Conservation (phyloP, 2,113 vertebrate species). For the Tyrannus savana region DNA sequence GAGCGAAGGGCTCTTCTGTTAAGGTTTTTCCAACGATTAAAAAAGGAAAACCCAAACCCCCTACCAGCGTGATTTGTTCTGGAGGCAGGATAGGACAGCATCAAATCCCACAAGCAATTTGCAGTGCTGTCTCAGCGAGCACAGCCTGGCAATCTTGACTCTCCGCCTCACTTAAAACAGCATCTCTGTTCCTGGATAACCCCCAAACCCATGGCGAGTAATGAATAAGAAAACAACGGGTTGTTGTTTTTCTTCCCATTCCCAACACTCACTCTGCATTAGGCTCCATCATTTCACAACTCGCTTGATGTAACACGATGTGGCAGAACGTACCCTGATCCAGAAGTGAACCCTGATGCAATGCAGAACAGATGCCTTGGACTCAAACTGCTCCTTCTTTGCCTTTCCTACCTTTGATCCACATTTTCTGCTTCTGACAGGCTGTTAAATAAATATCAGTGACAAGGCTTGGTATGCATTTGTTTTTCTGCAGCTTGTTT, state of each 20-base stretch:
- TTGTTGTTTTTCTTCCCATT: constrained; percentile 45
- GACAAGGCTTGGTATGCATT: constrained; percentile 10
- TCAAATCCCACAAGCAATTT: background rate
- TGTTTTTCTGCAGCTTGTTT: constrained; percentile 25
- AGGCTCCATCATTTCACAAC: constrained; percentile 57
- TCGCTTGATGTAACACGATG: constrained; percentile 32
- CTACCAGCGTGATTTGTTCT: background rate
- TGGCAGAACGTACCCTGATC: constrained; percentile 56
- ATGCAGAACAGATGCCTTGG: constrained; percentile 23
- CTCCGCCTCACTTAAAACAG: background rate
- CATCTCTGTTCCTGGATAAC: constrained; percentile 36
- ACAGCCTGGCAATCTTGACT: background rate
- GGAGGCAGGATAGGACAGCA: background rate
- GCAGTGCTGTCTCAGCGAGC: background rate
- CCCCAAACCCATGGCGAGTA: background rate
- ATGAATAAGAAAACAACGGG: constrained; percentile 39
- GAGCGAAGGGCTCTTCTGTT: background rate
- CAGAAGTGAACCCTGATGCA: constrained; percentile 34
- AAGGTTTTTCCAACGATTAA: background rate
- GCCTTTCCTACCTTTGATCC: constrained; percentile 54
- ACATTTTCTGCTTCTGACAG: constrained; percentile 35
- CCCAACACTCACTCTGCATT: constrained; percentile 51
- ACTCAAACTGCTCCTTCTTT: constrained; percentile 26
- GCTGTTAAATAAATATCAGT: constrained; percentile 35
- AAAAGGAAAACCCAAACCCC: background rate